phyloP scores from a whole-genome alignment of 2,113 vertebrate species.

The Orientallactaga bullata region DNA sequence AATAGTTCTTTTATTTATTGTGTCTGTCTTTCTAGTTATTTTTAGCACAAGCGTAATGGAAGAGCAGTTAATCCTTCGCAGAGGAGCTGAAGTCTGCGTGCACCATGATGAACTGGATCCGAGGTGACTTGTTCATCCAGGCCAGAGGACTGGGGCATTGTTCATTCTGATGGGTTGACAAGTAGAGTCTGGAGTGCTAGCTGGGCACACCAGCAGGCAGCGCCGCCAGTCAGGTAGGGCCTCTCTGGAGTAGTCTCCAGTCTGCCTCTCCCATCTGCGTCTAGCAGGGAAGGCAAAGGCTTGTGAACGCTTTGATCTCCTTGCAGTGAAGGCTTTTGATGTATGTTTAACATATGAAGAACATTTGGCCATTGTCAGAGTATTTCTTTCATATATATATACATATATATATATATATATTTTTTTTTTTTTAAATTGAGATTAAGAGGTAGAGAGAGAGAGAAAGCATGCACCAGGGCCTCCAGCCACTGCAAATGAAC shows the following conservation, averaged over 20 bases:
- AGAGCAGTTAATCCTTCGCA: not conserved
- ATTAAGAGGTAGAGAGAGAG: too few species aligned
- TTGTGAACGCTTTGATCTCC: not conserved
- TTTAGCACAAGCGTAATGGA: not conserved
- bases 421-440: too few species aligned
- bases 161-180: not conserved
- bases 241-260: not conserved
- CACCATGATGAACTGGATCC: not conserved
- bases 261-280: not conserved
- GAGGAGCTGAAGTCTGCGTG: not conserved
- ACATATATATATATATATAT: too few species aligned
- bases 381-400: too few species aligned
- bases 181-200: not conserved
- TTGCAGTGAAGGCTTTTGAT: not conserved
- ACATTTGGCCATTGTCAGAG: too few species aligned
- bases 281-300: not conserved
- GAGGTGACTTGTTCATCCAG: not conserved
- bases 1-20: constrained; percentile 17
- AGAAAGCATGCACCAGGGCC: too few species aligned
- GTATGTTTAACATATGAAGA: not conserved
- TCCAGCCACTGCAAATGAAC: too few species aligned
- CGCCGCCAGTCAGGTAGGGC: not conserved
- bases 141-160: not conserved
- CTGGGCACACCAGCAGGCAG: not conserved
- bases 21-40: constrained; percentile 36